Evolutionary conservation across 2,888 invertebrate genomes (phyloP), one percentile per base, ranked within the genome.

Genomic region (Zaprionus obscuricornis): DNA sequence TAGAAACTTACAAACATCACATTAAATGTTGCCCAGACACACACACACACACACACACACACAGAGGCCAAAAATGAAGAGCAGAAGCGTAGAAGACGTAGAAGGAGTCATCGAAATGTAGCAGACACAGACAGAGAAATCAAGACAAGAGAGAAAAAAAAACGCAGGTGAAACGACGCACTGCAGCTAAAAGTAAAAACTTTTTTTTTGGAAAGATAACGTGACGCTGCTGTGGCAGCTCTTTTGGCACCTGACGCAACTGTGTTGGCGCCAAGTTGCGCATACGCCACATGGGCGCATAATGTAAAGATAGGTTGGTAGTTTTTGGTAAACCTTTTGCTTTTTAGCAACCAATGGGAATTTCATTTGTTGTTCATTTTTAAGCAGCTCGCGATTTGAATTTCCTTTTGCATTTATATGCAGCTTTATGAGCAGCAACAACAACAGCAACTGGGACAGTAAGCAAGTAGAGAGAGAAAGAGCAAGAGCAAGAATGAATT

Each of bases 311-410:
- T 2, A 11, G 43, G 33, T 11, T 16, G 34, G 8, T 6, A 31
- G 37, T 22, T 22, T 22, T 22, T 7, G 39, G 22, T 22, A 47
- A 40, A 39, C 20, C 66, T 49, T 36, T 49, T 46, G 65, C 56
- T 4, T 56, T n/a, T n/a, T n/a, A n/a, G n/a, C n/a, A n/a, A 81
- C 81, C 81, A 66, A 76, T 71, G 77, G 83, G 79, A 82, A 62
- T 83, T 78, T 73, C 67, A 83, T 76, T 78, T 78, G 79, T 82
- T 82, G 79, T 83, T 75, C 83, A 84, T 79, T 77, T 84, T 84
- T 79, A 81, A 79, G 70, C 66, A 77, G 81, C 50, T 64, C 78
- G 81, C 78, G 76, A 74, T 79, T 79, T 78, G 76, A 81, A 81
- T 79, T 77, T 63, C 58, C 66, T 55, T 54, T 65, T 60, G 71